Evolutionary conservation across 2,888 invertebrate species (phyloP), one percentile per base, ranked within the genome.

Genomic region (Luffia ferchaultella): DNA sequence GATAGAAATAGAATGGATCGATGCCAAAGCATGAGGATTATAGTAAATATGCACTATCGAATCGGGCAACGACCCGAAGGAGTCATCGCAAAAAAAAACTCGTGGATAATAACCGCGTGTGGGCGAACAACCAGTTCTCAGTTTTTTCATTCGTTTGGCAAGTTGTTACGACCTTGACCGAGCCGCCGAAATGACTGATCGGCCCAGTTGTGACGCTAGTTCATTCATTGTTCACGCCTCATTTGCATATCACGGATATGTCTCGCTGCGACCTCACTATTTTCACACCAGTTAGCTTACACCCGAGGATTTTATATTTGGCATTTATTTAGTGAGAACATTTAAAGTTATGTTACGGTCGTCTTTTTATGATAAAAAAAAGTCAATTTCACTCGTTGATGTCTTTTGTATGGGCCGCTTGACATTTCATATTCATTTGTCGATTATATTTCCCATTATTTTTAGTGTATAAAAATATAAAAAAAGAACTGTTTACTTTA

Each of bases 161-260:
- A 69, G 72, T 77, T 75, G 73, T 73, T 64, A 70, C 67, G 80
- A 61, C 82, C 82, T 83, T 83, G 82, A 79, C 82, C 58, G 61
- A 61, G 54, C 61, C 62, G 67, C 68, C 76, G 65, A 72, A 79
- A 75, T 66, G 61, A 58, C 47, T 48, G 49, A 53, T 53, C 48
- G 49, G 43, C 46, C 49, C 42, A 49, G 46, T 43, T 49, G 41
- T 49, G 49, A 42, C 19, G 48, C 3, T 7, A 20, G 46, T 30
- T 72, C 49, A 41, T 40, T 50, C 44, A 50, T 43, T 63, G 72
- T 73, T 69, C 76, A 70, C 67, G 46, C 48, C 64, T 66, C 63
- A 67, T 72, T 64, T 55, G 59, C 66, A 64, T 66, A 43, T 16
- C 30, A 30, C 12, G 12, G 30, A 30, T 30, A 30, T 7, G 30